phyloP scores from a whole-genome alignment of 2,888 invertebrate species.

The Pristionchus maxplancki region DNA sequence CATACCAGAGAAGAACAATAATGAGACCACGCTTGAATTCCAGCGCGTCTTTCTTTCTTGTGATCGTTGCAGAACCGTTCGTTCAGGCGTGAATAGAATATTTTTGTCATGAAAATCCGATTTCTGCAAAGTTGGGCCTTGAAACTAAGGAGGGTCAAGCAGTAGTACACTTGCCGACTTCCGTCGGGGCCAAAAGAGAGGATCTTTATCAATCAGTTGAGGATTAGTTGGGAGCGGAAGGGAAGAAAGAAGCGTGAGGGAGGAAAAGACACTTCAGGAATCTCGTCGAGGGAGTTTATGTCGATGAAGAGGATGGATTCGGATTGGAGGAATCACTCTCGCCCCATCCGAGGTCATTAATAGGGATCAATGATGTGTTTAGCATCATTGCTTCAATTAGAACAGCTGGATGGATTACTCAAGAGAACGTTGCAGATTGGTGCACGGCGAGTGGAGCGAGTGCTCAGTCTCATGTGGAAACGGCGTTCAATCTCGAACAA shows the following conservation, averaged over 20 bases:
- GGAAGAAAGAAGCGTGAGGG: neutral
- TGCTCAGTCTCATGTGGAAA: conserved; percentile 95
- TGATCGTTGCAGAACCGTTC: too few relatives aligned
- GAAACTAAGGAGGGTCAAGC: neutral
- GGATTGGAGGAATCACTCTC: conserved; percentile 14
- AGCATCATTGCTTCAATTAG: neutral
- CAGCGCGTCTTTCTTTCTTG: too few relatives aligned
- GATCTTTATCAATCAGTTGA: conserved; percentile 33
- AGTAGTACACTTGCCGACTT: neutral
- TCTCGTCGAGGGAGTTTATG: neutral
- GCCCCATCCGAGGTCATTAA: neutral
- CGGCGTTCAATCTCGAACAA: conserved; percentile 89
- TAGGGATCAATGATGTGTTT: neutral
- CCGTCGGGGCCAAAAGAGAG: conserved; percentile 8
- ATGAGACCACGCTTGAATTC: too few relatives aligned
- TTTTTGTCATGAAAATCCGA: too few relatives aligned
- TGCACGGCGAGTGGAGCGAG: conserved; percentile 81
- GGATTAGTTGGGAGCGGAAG: neutral
- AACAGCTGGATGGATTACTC: neutral
- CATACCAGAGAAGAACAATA: too few relatives aligned
- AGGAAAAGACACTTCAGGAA: neutral
- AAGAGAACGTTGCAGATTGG: conserved; percentile 84
- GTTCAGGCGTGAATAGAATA: too few relatives aligned
- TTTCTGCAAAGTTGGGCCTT: neutral
- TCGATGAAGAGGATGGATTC: conserved; percentile 41